A percentile compares a stretch with the other conserved stretches of the same genome.
phyloP scores from a whole-genome alignment of 2,113 vertebrate species.

The Tachysurus vachellii region DNA sequence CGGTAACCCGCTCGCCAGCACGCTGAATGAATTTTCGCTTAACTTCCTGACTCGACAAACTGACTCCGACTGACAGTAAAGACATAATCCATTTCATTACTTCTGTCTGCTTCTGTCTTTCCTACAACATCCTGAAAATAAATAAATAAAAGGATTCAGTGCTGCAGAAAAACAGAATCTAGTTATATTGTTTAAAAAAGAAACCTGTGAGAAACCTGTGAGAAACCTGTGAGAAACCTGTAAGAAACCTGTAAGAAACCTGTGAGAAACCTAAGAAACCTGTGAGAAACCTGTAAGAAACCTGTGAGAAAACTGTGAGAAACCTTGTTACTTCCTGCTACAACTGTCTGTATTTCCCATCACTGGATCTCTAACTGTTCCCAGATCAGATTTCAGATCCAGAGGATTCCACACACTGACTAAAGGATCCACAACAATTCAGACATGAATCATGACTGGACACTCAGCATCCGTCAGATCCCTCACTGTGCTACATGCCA shows the following conservation, averaged over 20 bases:
- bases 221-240: no score
- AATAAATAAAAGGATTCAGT: not conserved
- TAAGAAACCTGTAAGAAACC: no score
- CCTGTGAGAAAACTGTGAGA: no score
- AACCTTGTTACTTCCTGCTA: not conserved
- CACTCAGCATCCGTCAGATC: no score
- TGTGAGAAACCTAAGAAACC: no score
- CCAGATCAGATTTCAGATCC: not conserved
- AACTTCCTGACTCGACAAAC: not conserved
- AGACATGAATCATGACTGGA: no score
- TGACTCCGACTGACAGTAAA: not conserved
- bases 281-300: no score
- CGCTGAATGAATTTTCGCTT: not conserved
- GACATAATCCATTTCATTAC: not conserved
- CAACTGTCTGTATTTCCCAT: not conserved
- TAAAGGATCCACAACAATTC: no score
- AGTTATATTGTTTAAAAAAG: no score
- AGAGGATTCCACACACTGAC: not conserved
- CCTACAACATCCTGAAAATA: not conserved
- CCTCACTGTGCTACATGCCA: no score
- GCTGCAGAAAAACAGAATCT: not conserved
- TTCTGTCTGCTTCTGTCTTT: not conserved
- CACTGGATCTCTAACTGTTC: not conserved
- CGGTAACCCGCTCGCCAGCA: not conserved
- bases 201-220: no score